phyloP scores from a whole-genome alignment of 23 tunicate genomes.

The Trididemnum clinides region DNA sequence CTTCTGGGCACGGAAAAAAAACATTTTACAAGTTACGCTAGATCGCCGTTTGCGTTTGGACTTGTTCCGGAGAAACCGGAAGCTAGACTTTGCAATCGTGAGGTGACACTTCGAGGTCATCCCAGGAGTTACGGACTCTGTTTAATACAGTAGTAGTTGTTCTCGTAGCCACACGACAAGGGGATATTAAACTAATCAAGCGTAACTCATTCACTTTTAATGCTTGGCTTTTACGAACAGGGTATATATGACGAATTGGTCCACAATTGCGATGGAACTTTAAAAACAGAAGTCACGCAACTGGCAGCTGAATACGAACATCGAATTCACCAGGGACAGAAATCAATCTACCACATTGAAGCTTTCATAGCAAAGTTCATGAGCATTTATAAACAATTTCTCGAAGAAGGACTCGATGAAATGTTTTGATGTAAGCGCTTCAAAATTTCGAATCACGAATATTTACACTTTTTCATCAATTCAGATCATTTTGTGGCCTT shows the following conservation, averaged over 20 bases:
- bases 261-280: slow-evolving; percentile 78
- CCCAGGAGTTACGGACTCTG: no score
- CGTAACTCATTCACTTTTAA: not conserved
- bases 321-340: slow-evolving; percentile 73
- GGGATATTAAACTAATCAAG: no score
- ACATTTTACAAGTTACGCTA: no score
- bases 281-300: slow-evolving; percentile 81
- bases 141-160: no score
- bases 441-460: not conserved
- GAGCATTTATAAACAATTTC: slow-evolving; percentile 83
- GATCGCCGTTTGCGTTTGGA: no score
- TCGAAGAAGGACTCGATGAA: slow-evolving; percentile 89
- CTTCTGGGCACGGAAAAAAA: no score
- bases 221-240: no score
- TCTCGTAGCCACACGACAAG: no score
- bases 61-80: no score
- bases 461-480: not conserved
- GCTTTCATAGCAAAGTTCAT: slow-evolving; percentile 91
- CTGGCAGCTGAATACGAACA: slow-evolving; percentile 92
- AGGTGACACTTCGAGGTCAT: no score
- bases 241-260: slow-evolving; percentile 79
- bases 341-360: slow-evolving; percentile 84
- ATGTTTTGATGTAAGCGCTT: slow-evolving; percentile 51
- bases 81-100: no score
- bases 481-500: no score